Conservation (phyloP, 2,797 vertebrate genomes). For the Salmo trutta region DNA sequence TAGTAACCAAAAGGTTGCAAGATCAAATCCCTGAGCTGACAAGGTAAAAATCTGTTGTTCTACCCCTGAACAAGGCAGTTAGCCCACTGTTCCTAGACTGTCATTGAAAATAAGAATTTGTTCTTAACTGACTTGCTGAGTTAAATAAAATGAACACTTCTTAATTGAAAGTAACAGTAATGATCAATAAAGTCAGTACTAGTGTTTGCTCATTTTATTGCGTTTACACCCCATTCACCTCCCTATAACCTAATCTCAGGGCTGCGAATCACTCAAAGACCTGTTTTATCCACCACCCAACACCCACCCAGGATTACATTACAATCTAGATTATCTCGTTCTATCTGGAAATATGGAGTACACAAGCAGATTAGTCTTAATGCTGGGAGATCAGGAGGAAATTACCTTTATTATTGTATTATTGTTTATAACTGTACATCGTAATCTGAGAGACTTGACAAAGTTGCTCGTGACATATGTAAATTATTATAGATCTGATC, state of each 20-base stretch:
- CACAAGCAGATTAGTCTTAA: slow-evolving; percentile 63
- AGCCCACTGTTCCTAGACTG: no score
- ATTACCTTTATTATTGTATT: slow-evolving; percentile 34
- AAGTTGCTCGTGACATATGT: background rate
- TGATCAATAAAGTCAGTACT: no score
- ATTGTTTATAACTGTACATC: slow-evolving; percentile 11
- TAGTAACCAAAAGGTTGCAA: no score
- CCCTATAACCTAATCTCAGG: slow-evolving; percentile 15
- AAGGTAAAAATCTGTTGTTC: no score
- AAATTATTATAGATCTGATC: background rate
- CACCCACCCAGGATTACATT: slow-evolving; percentile 57
- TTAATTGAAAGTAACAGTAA: no score
- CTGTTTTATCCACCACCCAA: slow-evolving; percentile 51
- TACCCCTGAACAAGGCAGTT: no score
- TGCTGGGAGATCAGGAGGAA: slow-evolving; percentile 55
- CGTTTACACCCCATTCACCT: background rate
- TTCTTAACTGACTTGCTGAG: no score
- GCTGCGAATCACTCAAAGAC: slow-evolving; percentile 46
- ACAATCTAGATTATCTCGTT: slow-evolving; percentile 56
- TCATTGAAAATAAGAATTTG: no score
- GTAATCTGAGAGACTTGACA: slow-evolving; percentile 8
- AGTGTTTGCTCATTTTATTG: no score
- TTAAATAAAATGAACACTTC: no score
- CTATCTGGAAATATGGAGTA: slow-evolving; percentile 58
- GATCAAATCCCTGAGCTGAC: no score